Conservation (phyloP, 2,888 invertebrate species). For the Oligia strigilis region DNA sequence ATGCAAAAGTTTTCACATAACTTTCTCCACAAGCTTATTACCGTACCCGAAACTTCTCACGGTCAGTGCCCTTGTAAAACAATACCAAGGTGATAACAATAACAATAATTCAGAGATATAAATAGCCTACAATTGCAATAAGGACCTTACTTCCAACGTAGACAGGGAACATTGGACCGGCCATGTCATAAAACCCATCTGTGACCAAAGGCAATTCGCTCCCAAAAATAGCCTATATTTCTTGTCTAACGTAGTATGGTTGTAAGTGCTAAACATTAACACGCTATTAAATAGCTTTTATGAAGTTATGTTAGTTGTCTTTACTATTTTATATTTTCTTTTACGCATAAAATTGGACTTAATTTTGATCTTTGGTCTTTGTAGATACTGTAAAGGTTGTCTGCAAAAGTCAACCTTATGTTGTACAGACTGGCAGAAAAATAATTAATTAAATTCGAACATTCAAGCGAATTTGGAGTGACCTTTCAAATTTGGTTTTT, state of each 20-base stretch:
- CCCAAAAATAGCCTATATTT: constrained; percentile 62
- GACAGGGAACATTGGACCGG: constrained; percentile 17
- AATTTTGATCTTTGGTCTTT: neutral
- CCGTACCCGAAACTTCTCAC: constrained; percentile 14
- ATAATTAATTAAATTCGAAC: too few relatives aligned
- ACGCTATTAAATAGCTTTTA: constrained; percentile 53
- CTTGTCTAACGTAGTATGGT: constrained; percentile 35
- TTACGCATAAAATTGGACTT: neutral
- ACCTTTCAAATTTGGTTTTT: too few relatives aligned
- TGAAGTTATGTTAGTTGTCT: constrained; percentile 32
- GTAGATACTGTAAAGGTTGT: too few relatives aligned
- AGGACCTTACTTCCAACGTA: constrained; percentile 33
- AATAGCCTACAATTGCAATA: constrained; percentile 64
- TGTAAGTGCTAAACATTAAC: constrained; percentile 55
- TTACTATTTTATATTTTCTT: constrained; percentile 9
- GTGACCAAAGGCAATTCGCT: constrained; percentile 59
- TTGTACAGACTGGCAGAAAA: too few relatives aligned
- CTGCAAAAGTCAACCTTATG: too few relatives aligned
- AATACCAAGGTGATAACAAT: constrained; percentile 62
- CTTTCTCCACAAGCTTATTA: constrained; percentile 3
- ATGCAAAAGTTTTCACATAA: constrained; percentile 39
- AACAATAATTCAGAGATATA: constrained; percentile 59
- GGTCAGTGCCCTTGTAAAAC: constrained; percentile 41
- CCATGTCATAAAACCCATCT: constrained; percentile 61
- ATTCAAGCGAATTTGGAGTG: too few relatives aligned